Evolutionary conservation across 2,797 vertebrate species (phyloP).

Genomic region (Molossus alvarezi): DNA sequence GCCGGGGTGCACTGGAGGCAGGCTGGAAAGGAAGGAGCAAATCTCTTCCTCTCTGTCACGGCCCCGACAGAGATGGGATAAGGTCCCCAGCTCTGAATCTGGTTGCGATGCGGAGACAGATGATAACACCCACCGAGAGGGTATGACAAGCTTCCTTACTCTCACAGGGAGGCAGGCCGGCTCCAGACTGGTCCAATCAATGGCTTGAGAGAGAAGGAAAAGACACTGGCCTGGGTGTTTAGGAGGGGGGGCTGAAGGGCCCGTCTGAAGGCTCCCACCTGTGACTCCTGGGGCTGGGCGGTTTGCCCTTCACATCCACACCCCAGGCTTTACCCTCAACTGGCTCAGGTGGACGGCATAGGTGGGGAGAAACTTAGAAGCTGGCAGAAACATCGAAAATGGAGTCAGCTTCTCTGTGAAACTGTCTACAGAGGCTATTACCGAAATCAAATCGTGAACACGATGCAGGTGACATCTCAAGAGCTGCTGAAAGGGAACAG

Average conservation of each 20-base stretch:
- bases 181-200: background rate
- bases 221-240: background rate
- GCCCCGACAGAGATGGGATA: background rate
- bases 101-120: background rate
- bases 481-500: background rate
- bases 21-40: background rate
- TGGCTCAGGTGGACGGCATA: background rate
- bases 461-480: too few relatives aligned
- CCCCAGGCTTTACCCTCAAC: accelerated
- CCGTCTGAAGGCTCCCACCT: accelerated
- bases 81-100: too few relatives aligned
- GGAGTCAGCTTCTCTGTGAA: background rate
- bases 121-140: accelerated
- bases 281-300: accelerated
- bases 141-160: background rate
- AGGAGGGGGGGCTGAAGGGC: background rate
- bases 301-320: background rate
- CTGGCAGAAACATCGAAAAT: background rate
- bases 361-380: accelerated
- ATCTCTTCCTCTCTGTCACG: background rate
- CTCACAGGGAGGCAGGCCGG: too few relatives aligned
- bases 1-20: background rate
- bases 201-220: background rate
- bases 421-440: accelerated
- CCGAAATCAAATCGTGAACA: background rate